Base-by-base conservation (phyloP, 2,888 invertebrate genomes). In the Embidobia sp. region DNA sequence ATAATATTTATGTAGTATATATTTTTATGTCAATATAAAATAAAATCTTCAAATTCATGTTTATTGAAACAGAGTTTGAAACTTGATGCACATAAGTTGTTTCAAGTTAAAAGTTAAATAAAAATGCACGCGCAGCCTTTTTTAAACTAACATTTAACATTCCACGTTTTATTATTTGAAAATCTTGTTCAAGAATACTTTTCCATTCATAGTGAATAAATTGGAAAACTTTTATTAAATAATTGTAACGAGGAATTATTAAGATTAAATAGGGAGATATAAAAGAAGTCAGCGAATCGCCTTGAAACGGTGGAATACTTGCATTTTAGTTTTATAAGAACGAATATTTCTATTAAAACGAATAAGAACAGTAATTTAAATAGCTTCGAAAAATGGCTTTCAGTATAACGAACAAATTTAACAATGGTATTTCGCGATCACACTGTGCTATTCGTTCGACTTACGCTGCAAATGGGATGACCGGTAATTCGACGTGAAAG, bases 141-240 rank as follows among this genome's bases (percentile, higher is more conserved):
- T 33, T 35, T 53, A 26, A 37, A 51, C 40, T 51, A 49, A 40
- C 63, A 64, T 19, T 31, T 18, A 51, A 19, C 51, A 33, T 64
- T 63, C 6, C 13, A 19, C 19, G 35, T 3, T 51, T 46, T 26
- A 53, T 22, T 46, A 46, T 35, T 46, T 18, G 10, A 33, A 26
- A 66, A 35, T 53, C 13, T 46, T 33, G 31, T 53, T 53, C 27
- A 51, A 51, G 19, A 51, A 18, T 33, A 26, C 37, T 49, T 42
- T 51, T 46, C 26, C 16, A 26, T 35, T 31, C 7, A 15, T 6
- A 22, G 13, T n/a, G 33, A 31, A 11, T 42, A 64, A 64, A 64
- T 64, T 64, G 42, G 42, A 64, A 42, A 64, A 64, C 48, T 51
- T 63, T 64, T 42, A 51, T 42, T 64, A 42, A 64, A 64, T 64